These are phyloP conservation scores for Idris sp. DNA, from an alignment of 1,140 invertebrate species.

Conservation along the genomic window DNA sequence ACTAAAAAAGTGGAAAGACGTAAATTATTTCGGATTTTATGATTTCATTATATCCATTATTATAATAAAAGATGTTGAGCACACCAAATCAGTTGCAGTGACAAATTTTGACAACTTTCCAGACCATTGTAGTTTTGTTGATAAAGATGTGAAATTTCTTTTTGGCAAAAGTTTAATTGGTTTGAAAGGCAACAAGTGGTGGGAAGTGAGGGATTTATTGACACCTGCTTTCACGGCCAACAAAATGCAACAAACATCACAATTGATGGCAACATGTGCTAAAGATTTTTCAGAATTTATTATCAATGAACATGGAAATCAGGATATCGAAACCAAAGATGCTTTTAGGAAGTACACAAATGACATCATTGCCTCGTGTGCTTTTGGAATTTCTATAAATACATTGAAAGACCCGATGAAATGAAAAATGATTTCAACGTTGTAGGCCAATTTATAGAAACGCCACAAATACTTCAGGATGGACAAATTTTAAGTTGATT, in stretches of 20 bases:
- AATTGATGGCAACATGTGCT: too few relatives aligned
- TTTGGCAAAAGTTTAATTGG: too few relatives aligned
- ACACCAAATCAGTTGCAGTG: too few relatives aligned
- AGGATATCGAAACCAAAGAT: slow-evolving; percentile 27
- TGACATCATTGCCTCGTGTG: slow-evolving; percentile 20
- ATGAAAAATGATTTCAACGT: slow-evolving; percentile 13
- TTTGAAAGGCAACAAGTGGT: slow-evolving; percentile 64
- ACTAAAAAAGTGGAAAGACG: too few relatives aligned
- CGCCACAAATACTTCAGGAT: background rate
- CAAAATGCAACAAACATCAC: slow-evolving; percentile 68
- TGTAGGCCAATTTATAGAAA: background rate
- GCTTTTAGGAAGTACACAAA: slow-evolving; percentile 19
- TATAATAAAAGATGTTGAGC: too few relatives aligned
- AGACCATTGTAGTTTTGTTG: too few relatives aligned
- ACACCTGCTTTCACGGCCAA: slow-evolving; percentile 73
- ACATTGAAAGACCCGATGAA: slow-evolving; percentile 9
- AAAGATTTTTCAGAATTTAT: too few relatives aligned
- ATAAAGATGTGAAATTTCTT: too few relatives aligned
- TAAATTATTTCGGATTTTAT: too few relatives aligned
- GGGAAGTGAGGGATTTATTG: slow-evolving; percentile 69
- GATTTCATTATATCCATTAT: too few relatives aligned
- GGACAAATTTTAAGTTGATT: slow-evolving; percentile 67
- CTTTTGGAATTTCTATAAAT: slow-evolving; percentile 20
- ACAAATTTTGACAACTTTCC: too few relatives aligned
- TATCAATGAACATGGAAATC: slow-evolving; percentile 5